Percentiles rank a stretch among this genome's conserved stretches.
Evolutionary conservation across 2,797 vertebrate species (phyloP).

Genomic region (Pseudochromis fuscus): DNA sequence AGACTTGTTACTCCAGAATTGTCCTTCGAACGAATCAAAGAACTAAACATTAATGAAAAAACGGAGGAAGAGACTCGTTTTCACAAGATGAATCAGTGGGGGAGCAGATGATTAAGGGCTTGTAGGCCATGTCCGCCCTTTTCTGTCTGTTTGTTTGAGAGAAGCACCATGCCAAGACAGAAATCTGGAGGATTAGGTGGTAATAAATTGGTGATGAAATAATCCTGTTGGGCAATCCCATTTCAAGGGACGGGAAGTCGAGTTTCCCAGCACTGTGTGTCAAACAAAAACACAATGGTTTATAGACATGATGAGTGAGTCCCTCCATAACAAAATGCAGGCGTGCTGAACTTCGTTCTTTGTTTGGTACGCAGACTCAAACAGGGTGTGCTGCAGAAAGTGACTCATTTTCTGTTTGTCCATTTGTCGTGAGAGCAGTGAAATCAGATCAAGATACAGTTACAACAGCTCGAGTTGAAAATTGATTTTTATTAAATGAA

Average conservation of each 20-base stretch:
- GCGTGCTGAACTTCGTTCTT: conserved; percentile 34
- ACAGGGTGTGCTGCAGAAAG: conserved; percentile 29
- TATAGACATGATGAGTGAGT: conserved; percentile 64
- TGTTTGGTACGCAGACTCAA: conserved; percentile 51
- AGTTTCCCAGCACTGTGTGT: conserved; percentile 72
- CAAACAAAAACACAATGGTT: conserved; percentile 71
- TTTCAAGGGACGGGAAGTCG: conserved; percentile 67
- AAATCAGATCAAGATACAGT: conserved; percentile 51
- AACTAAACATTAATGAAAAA: conserved; percentile 14
- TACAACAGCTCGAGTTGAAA: conserved; percentile 3
- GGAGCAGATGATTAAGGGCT: conserved; percentile 61
- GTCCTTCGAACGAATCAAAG: conserved; percentile 51
- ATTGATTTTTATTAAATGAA: conserved; percentile 20
- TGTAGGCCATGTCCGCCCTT: conserved; percentile 38
- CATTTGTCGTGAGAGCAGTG: conserved; percentile 42
- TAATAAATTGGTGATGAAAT: conserved; percentile 79
- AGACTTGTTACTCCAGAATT: conserved; percentile 47
- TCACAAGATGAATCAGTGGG: conserved; percentile 37
- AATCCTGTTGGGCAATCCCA: conserved; percentile 71
- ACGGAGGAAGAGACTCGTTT: conserved; percentile 30
- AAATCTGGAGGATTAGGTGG: conserved; percentile 76
- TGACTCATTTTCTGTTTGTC: conserved; percentile 51
- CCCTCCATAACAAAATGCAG: conserved; percentile 61
- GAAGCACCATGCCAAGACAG: conserved; percentile 47
- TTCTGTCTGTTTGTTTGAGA: conserved; percentile 67